Evolutionary conservation across 2,113 vertebrate genomes (phyloP).

Genomic region (Melanocharis versteri): DNA sequence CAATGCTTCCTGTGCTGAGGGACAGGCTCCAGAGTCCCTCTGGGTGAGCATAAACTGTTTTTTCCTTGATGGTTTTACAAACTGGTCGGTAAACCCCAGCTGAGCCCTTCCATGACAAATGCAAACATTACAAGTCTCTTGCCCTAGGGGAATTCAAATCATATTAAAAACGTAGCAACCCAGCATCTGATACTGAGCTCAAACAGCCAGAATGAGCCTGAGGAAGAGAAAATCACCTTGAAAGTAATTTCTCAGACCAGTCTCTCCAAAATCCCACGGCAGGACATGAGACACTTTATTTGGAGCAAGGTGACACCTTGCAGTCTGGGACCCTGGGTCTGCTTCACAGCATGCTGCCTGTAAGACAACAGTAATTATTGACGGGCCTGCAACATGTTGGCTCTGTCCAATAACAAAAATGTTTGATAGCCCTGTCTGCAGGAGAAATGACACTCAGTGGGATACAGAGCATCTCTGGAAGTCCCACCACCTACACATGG

Average conservation of each 20-base stretch:
- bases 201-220: neutral
- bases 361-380: neutral
- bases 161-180: neutral
- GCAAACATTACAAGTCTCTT: neutral
- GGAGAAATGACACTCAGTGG: neutral
- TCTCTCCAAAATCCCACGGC: neutral
- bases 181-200: neutral
- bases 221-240: neutral
- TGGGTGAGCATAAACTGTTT: neutral
- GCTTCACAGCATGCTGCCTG: neutral
- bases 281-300: neutral
- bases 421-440: neutral
- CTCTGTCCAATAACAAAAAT: neutral
- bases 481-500: neutral
- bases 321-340: neutral
- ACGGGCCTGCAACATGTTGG: neutral
- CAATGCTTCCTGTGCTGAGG: neutral
- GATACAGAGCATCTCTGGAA: neutral
- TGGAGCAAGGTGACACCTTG: neutral
- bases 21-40: neutral
- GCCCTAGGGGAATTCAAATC: neutral
- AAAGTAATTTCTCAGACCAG: neutral
- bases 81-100: neutral
- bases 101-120: neutral
- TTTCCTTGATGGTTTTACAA: neutral